Evolutionary conservation across 2,113 vertebrate species (phyloP), one percentile per base, ranked within the genome.

Genomic region (Tenrec ecaudatus): DNA sequence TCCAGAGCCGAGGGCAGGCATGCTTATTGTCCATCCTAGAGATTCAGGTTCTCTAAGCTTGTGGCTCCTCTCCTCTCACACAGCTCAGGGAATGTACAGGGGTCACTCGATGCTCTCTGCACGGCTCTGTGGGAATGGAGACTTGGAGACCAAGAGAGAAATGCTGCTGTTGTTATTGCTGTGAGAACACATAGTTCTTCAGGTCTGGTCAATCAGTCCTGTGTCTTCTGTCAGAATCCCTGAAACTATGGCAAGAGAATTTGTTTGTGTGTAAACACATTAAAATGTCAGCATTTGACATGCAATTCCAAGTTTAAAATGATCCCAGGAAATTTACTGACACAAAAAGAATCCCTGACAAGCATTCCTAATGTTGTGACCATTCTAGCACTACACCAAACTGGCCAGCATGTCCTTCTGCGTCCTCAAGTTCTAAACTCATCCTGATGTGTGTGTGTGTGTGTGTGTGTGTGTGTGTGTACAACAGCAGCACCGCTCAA

Each of bases 241-340:
- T 60, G 20, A 69, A 84, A 84, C 29, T 14, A 23, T 57, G 47
- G 64, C 58, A 38, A 47, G 36, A 47, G 73, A 62, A 82, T 4
- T 68, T 40, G 43, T 81, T 62, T 82, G 25, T 22, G 20, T 29
- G 0, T 57, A 77, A 68, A 23, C 66, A 68, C 11, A 2, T 69
- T 91, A 80, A 60, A 83, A 57, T 73, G 19, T 57, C 75, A 33
- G 36, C 80, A 89, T 31, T 89, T 53, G 17, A 66, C 22, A 57
- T n/a, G 4, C 6, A 31, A 38, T 58, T 80, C 19, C 69, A 89
- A 71, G 47, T 69, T 88, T 82, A 66, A 94, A 88, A 71, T n/a
- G 6, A 80, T 77, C 15, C 38, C 77, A 47, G 47, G 33, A 60
- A 33, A 81, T n/a, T 16, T 57, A 27, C 31, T 91, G 58, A 77